A percentile compares a stretch with the other conserved stretches of the same genome.
phyloP scores from a whole-genome alignment of 2,888 invertebrate species.

The Cyclophora punctaria region DNA sequence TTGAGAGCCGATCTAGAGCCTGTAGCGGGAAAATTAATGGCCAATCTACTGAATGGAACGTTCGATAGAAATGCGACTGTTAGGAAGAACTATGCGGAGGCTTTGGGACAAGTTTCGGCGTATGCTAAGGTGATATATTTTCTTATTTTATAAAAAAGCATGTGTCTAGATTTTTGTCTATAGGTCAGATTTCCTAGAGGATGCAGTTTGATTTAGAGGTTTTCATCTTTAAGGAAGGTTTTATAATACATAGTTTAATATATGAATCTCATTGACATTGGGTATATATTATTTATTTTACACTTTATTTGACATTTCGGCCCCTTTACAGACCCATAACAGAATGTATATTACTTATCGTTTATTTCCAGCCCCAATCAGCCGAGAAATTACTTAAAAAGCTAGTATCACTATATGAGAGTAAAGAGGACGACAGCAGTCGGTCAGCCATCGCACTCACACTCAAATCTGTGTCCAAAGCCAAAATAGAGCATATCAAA shows the following conservation, averaged over 20 bases:
- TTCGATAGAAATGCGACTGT: conserved; percentile 89
- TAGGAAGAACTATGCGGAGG: conserved; percentile 87
- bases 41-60: conserved; percentile 80
- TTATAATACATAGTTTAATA: background rate
- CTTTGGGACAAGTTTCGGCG: conserved; percentile 89
- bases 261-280: no score
- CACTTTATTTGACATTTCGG: no score
- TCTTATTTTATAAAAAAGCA: background rate
- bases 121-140: conserved; percentile 80
- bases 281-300: no score
- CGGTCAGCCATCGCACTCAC: conserved; percentile 84
- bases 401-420: conserved; percentile 70
- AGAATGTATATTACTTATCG: background rate
- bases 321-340: no score
- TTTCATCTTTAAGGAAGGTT: background rate
- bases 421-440: conserved; percentile 80
- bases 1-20: conserved; percentile 72
- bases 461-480: conserved; percentile 86
- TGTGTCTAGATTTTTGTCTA: no score
- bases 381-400: conserved; percentile 75
- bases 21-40: conserved; percentile 74
- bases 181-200: no score
- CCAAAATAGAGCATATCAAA: conserved; percentile 87
- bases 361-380: conserved; percentile 43
- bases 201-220: no score